These are phyloP conservation scores for Ciconia nigra DNA, from an alignment of 2,797 vertebrate species.

Conservation along the genomic window DNA sequence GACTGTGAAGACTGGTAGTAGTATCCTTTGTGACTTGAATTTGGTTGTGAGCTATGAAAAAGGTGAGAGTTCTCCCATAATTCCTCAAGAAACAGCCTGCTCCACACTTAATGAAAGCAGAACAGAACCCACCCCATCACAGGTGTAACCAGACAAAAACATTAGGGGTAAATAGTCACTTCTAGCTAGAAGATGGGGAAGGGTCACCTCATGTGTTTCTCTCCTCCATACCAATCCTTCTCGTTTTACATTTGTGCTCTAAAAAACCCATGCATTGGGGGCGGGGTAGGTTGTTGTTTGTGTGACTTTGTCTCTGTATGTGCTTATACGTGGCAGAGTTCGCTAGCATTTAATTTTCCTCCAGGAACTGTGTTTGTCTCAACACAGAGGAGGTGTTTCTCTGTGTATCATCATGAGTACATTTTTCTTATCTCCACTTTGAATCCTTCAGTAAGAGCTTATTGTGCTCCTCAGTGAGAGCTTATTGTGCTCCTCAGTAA, in stretches of 20 bases:
- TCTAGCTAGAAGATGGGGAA: background rate
- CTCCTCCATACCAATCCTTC: background rate
- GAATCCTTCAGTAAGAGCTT: background rate
- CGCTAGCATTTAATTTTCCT: background rate
- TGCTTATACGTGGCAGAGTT: background rate
- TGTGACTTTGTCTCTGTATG: background rate
- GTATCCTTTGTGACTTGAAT: background rate
- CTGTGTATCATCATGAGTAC: fast-evolving
- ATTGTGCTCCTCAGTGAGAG: background rate
- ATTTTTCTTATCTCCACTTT: background rate
- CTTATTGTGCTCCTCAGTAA: background rate
- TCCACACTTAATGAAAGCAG: background rate
- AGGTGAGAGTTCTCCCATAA: background rate
- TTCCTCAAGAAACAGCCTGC: background rate
- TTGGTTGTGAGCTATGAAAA: background rate
- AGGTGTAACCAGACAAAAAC: background rate
- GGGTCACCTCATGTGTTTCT: background rate
- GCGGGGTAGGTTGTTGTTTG: background rate
- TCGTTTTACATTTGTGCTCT: background rate
- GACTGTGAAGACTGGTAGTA: background rate
- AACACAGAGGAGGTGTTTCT: background rate
- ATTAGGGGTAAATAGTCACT: background rate
- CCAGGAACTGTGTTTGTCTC: background rate
- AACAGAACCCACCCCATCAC: background rate
- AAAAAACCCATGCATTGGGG: background rate